These are phyloP conservation scores for Mus caroli DNA, from an alignment of 2,797 vertebrate species.

Conservation along the genomic window DNA sequence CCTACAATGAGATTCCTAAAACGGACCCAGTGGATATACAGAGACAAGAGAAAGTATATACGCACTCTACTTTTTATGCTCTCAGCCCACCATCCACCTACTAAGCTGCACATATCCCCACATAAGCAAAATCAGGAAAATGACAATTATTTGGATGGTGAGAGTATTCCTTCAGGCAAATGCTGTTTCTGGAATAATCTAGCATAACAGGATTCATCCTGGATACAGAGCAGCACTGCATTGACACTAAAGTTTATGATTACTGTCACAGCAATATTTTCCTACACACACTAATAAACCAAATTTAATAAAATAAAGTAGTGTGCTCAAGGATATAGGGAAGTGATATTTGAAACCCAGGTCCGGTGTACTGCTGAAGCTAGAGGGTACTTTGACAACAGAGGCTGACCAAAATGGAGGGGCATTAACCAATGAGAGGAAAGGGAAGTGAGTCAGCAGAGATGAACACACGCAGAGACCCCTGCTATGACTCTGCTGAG, in stretches of 20 bases:
- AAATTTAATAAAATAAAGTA: background rate
- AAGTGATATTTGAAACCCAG: background rate
- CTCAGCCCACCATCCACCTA: background rate
- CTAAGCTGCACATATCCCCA: background rate
- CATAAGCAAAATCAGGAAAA: background rate
- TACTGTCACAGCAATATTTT: background rate
- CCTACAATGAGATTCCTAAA: background rate
- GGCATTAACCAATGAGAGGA: background rate
- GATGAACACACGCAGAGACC: background rate
- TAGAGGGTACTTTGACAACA: rapidly evolving
- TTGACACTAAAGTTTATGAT: background rate
- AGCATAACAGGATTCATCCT: background rate
- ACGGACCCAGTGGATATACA: rapidly evolving
- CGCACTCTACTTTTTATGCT: background rate
- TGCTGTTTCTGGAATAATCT: slow-evolving; percentile 18
- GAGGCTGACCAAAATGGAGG: background rate
- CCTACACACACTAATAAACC: background rate
- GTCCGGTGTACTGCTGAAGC: background rate
- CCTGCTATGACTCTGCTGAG: background rate
- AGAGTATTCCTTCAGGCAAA: slow-evolving; percentile 27
- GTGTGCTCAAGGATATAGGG: background rate
- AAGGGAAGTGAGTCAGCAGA: background rate
- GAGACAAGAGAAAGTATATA: background rate
- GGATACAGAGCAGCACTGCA: background rate
- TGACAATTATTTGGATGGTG: background rate